Evolutionary conservation across 2,797 vertebrate genomes (phyloP), one percentile per base, ranked within the genome.

Genomic region (Pangasius mekongensis): DNA sequence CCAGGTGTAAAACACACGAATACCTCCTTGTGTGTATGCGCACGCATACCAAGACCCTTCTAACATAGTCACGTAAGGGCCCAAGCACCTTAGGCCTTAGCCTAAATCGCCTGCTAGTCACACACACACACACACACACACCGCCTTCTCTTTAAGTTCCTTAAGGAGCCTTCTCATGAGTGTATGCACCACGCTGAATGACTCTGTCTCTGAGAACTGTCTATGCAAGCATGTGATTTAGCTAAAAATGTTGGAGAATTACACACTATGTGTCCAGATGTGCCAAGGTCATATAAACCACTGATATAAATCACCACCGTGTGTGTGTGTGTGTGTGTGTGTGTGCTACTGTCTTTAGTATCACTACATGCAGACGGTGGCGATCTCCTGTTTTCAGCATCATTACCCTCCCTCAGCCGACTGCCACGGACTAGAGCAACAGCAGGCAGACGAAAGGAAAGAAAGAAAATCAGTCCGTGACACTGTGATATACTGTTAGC

Each of bases 341-440:
- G 16, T 3, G 1, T 8, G 11, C 16, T 43, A 43, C 33, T 43
- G 69, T 43, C 69, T 73, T 36, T n/a, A 16, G 43, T 76, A 49
- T 49, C 43, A 76, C 22, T 49, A n/a, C 43, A 1, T 49, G 43
- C 73, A 27, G 47, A 3, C 73, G 52, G 24, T 1, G 27, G 73
- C n/a, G 43, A 76, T 49, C 73, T 76, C 24, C 24, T n/a, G 49
- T 78, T 78, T 78, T 78, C 49, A 54, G 76, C 49, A 78, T 78
- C 76, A 54, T 78, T 78, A 78, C 76, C 27, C 73, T 30, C 6
- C 13, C 6, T 76, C 24, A 73, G 36, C 36, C 24, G 18, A 39
- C 39, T 74, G 71, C 22, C 39, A 43, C 3, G 4, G 39, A 74
- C 39, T 2, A 14, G 5, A 76, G 73, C 13, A 49, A 24, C 22